These are phyloP conservation scores for Isoperla grammatica DNA, from an alignment of 2,888 invertebrate genomes.

Conservation along the genomic window DNA sequence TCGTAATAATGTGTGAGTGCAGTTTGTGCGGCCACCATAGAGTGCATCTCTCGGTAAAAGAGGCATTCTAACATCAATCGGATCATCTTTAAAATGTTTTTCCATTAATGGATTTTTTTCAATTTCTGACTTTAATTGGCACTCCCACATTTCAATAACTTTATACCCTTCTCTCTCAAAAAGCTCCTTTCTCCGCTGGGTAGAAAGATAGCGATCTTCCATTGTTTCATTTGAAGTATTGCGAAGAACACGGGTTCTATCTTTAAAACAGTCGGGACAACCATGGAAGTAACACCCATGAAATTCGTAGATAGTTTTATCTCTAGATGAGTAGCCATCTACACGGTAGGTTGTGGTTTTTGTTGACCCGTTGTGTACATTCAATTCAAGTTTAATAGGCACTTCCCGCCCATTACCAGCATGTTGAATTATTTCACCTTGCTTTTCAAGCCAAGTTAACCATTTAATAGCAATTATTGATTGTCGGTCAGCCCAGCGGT, in stretches of 20 bases:
- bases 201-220: background rate
- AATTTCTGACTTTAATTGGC: conserved; percentile 25
- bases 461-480: too few relatives aligned
- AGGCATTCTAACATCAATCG: too few relatives aligned
- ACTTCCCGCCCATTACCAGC: too few relatives aligned
- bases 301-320: background rate
- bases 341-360: too few relatives aligned
- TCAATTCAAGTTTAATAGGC: too few relatives aligned
- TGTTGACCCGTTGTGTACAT: too few relatives aligned
- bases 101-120: too few relatives aligned
- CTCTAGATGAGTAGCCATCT: too few relatives aligned
- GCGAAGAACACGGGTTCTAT: background rate
- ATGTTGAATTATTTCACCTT: too few relatives aligned
- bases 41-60: conserved; percentile 35
- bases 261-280: background rate
- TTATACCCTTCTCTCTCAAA: conserved; percentile 3
- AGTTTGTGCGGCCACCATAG: conserved; percentile 35
- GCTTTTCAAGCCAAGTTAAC: too few relatives aligned
- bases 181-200: background rate
- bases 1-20: conserved; percentile 31
- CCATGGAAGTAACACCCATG: conserved; percentile 25
- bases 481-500: too few relatives aligned
- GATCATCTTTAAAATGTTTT: too few relatives aligned
- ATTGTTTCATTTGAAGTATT: background rate
- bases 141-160: conserved; percentile 25